phyloP scores from a whole-genome alignment of 2,113 vertebrate genomes.

The Lipophrys pholis region DNA sequence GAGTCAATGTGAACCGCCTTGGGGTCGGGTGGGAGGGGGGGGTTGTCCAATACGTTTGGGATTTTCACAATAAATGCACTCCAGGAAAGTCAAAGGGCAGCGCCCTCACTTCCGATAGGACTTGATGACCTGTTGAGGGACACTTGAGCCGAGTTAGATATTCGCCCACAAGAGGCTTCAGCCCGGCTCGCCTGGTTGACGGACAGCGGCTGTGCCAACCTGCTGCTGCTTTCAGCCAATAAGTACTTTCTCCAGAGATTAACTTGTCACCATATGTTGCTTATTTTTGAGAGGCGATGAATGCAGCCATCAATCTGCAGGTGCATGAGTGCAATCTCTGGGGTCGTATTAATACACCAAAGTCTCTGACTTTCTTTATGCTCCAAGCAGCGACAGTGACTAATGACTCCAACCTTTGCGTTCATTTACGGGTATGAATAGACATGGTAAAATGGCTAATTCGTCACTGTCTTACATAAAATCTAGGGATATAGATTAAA shows the following conservation, averaged over 20 bases:
- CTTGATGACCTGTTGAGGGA: slow-evolving; percentile 40
- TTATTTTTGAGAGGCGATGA: slow-evolving; percentile 17
- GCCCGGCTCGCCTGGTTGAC: slow-evolving; percentile 33
- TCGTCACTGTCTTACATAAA: slow-evolving; percentile 67
- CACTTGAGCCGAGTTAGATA: slow-evolving; percentile 51
- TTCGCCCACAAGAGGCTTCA: slow-evolving; percentile 17
- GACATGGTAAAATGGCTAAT: slow-evolving; percentile 68
- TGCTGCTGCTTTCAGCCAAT: neutral
- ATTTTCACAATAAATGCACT: neutral
- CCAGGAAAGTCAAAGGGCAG: slow-evolving; percentile 47
- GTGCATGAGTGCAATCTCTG: slow-evolving; percentile 32
- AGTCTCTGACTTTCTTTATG: slow-evolving; percentile 30
- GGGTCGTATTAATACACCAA: slow-evolving; percentile 26
- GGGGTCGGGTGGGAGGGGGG: no score
- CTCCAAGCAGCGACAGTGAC: slow-evolving; percentile 63
- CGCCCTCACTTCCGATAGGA: slow-evolving; percentile 24
- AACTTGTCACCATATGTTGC: slow-evolving; percentile 8
- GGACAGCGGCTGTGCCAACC: slow-evolving; percentile 22
- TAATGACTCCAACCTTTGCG: slow-evolving; percentile 63
- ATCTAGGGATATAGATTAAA: slow-evolving; percentile 26
- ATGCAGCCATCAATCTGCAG: neutral
- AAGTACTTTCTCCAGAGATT: slow-evolving; percentile 12
- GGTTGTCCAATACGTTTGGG: no score
- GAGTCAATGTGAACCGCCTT: no score
- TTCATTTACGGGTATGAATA: slow-evolving; percentile 74